Evolutionary conservation across 2,888 invertebrate genomes (phyloP), one percentile per base, ranked within the genome.

Genomic region (Aphodius granarius): DNA sequence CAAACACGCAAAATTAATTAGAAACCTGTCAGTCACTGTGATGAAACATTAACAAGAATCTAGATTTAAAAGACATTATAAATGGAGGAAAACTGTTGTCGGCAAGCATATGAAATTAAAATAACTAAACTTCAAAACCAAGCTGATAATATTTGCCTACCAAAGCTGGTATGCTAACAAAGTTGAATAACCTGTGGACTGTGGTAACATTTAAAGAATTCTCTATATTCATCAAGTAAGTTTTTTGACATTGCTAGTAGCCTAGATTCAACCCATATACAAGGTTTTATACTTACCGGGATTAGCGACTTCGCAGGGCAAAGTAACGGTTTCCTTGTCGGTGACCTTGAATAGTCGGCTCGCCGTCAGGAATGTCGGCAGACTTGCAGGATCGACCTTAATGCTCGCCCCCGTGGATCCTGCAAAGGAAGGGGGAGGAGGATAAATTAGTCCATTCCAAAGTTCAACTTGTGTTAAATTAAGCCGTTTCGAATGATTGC

Each of bases 221-320:
- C n/a, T n/a, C n/a, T n/a, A n/a, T n/a, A n/a, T n/a, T n/a, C n/a
- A n/a, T n/a, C n/a, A n/a, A n/a, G n/a, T n/a, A n/a, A n/a, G n/a
- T n/a, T n/a, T n/a, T n/a, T n/a, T n/a, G n/a, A n/a, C n/a, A n/a
- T n/a, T n/a, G n/a, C n/a, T n/a, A n/a, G n/a, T n/a, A n/a, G n/a
- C n/a, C n/a, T n/a, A n/a, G n/a, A n/a, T n/a, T n/a, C n/a, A 43
- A 43, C 43, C 43, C 9, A 43, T 2, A 43, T 9, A 43, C 1
- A 43, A 43, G 0, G 4, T 9, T 9, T 22, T n/a, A 21, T 68
- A 84, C 87, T 88, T 84, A 90, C 91, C 90, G 78, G 89, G 87
- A 85, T 90, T 89, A 81, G 89, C 88, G 73, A 90, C 90, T 85
- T 90, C 89, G 81, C 91, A 91, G 4, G 90, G 90, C 66, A 91